Conservation (phyloP, 2,113 vertebrate species). For the Chrysochloris asiatica region DNA sequence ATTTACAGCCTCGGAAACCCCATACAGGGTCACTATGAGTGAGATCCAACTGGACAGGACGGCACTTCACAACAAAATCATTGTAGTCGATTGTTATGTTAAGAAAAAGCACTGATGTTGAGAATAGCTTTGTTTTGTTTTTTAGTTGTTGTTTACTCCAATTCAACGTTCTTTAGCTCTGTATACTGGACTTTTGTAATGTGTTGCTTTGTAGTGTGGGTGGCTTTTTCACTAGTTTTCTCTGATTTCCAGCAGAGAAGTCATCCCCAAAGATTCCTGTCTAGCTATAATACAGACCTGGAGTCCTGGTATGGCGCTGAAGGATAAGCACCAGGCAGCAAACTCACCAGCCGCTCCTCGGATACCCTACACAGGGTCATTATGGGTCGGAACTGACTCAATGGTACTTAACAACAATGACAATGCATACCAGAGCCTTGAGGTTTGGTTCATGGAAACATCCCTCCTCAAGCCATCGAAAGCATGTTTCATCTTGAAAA, state of each 20-base stretch:
- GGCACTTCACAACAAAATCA: too few species aligned
- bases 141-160: neutral
- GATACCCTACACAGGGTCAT: too few species aligned
- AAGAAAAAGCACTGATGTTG: conserved; percentile 4
- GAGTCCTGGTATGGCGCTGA: too few species aligned
- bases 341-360: too few species aligned
- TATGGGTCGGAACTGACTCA: too few species aligned
- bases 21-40: too few species aligned
- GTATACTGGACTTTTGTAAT: conserved; percentile 20
- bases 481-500: conserved; percentile 20
- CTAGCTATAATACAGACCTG: too few species aligned
- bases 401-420: too few species aligned
- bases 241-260: neutral
- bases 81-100: conserved; percentile 21
- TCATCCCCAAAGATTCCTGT: neutral
- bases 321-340: too few species aligned
- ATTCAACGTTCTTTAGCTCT: neutral
- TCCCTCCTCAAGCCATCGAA: conserved; percentile 37
- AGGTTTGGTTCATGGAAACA: neutral
- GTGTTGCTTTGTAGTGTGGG: conserved; percentile 9
- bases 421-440: neutral
- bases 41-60: too few species aligned
- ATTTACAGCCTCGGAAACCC: too few species aligned
- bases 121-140: too few species aligned
- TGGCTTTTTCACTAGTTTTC: conserved; percentile 10